Conservation (phyloP, 2,113 vertebrate genomes). For the Xenopus tropicalis region DNA sequence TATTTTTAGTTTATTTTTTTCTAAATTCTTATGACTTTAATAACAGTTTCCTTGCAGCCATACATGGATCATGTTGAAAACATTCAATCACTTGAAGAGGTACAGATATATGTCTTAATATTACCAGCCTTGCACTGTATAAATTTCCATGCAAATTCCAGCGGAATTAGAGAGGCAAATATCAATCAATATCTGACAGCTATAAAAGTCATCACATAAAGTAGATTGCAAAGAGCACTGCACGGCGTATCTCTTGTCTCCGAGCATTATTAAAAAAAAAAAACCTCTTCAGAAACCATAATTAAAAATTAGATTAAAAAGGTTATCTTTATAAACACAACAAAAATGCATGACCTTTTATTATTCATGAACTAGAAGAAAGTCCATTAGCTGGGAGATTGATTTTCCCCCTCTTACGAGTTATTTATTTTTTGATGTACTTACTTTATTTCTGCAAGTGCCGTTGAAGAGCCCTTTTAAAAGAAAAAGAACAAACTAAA, state of each 20-base stretch:
- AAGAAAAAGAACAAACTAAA: not conserved
- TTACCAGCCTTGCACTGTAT: slow-evolving; percentile 47
- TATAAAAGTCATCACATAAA: slow-evolving; percentile 51
- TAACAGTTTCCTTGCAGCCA: not conserved
- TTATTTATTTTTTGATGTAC: not conserved
- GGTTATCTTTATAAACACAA: slow-evolving; percentile 47
- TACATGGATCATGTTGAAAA: not conserved
- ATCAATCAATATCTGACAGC: slow-evolving; percentile 51
- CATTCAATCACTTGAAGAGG: not conserved
- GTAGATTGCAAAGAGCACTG: slow-evolving; percentile 22
- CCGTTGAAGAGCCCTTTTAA: not conserved
- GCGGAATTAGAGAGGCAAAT: slow-evolving; percentile 45
- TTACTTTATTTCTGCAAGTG: not conserved
- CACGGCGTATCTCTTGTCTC: slow-evolving; percentile 45
- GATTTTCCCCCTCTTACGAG: slow-evolving; percentile 30
- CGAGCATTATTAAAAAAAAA: slow-evolving; percentile 32
- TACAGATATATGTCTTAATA: slow-evolving; percentile 51
- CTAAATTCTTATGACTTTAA: not conserved
- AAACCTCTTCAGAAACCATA: slow-evolving; percentile 43
- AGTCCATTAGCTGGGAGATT: slow-evolving; percentile 49
- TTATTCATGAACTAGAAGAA: slow-evolving; percentile 44
- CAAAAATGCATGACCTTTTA: slow-evolving; percentile 42
- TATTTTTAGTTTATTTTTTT: not conserved
- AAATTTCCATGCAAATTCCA: slow-evolving; percentile 48
- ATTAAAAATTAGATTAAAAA: slow-evolving; percentile 39